Evolutionary conservation across 2,797 vertebrate genomes (phyloP).

Genomic region (Cyprinella venusta): DNA sequence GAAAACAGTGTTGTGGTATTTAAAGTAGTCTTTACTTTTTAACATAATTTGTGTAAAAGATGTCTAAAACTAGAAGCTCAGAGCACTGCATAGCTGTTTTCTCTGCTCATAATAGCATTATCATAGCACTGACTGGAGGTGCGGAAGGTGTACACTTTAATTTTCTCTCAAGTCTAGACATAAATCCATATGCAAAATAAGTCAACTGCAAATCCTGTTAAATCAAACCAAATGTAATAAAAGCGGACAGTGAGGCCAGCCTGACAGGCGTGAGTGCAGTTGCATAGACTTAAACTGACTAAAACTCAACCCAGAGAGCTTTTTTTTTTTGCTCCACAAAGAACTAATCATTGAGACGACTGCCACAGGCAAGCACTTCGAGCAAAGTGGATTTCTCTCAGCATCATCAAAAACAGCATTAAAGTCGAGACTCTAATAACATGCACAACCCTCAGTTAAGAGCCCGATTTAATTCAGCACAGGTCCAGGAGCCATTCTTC

Average conservation of each 20-base stretch:
- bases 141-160: slow-evolving; percentile 39
- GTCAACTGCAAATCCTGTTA: slow-evolving; percentile 56
- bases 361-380: slow-evolving; percentile 46
- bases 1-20: neutral
- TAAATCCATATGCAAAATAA: slow-evolving; percentile 50
- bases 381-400: slow-evolving; percentile 44
- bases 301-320: slow-evolving; percentile 48
- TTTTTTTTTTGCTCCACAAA: slow-evolving; percentile 41
- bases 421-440: slow-evolving; percentile 42
- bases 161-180: slow-evolving; percentile 44
- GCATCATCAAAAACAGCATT: slow-evolving; percentile 45
- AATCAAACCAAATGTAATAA: slow-evolving; percentile 57
- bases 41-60: neutral
- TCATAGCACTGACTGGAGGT: slow-evolving; percentile 27
- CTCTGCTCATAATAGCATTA: slow-evolving; percentile 47
- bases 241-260: slow-evolving; percentile 15
- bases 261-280: slow-evolving; percentile 50
- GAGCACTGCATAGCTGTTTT: slow-evolving; percentile 27
- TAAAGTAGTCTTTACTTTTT: slow-evolving; percentile 2
- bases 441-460: slow-evolving; percentile 46
- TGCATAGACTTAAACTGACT: slow-evolving; percentile 44
- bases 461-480: slow-evolving; percentile 48
- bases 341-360: slow-evolving; percentile 45
- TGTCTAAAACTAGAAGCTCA: neutral
- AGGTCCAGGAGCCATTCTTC: slow-evolving; percentile 40